Evolutionary conservation across 2,888 invertebrate genomes (phyloP).

Genomic region (Drosophila stalkeri): DNA sequence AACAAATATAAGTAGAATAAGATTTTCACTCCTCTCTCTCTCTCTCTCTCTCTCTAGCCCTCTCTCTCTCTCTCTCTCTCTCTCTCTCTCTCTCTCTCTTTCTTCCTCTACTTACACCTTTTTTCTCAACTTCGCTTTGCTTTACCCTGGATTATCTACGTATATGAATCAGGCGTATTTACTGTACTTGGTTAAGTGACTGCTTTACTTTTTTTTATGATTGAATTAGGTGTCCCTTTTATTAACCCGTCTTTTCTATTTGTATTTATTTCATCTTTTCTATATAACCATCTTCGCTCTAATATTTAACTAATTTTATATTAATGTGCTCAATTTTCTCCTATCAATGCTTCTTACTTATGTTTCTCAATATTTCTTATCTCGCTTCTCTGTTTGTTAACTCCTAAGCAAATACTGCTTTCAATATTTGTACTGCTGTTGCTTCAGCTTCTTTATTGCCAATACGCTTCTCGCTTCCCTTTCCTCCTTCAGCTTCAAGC

Average conservation of each 20-base stretch:
- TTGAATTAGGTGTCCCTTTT: too few relatives aligned
- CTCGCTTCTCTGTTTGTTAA: not conserved
- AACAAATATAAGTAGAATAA: too few relatives aligned
- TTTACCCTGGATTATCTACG: not conserved
- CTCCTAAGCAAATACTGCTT: not conserved
- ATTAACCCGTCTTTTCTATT: too few relatives aligned
- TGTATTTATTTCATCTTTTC: not conserved
- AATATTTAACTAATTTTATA: not conserved
- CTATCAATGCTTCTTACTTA: too few relatives aligned
- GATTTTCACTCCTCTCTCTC: too few relatives aligned
- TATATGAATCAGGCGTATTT: too few relatives aligned
- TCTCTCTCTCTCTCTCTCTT: too few relatives aligned
- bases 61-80: too few relatives aligned
- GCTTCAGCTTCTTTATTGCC: not conserved
- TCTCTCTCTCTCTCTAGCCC: too few relatives aligned
- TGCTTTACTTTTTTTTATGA: not conserved
- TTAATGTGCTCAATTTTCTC: not conserved
- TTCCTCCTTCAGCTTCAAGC: not conserved
- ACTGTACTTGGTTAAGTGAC: not conserved
- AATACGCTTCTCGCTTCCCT: slow-evolving; percentile 9
- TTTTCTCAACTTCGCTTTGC: not conserved
- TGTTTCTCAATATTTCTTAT: not conserved
- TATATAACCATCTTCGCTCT: not conserved
- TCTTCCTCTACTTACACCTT: not conserved
- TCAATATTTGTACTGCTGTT: not conserved